These are phyloP conservation scores for Pomatorhinus ruficollis DNA, from an alignment of 2,113 vertebrate genomes.

Conservation along the genomic window DNA sequence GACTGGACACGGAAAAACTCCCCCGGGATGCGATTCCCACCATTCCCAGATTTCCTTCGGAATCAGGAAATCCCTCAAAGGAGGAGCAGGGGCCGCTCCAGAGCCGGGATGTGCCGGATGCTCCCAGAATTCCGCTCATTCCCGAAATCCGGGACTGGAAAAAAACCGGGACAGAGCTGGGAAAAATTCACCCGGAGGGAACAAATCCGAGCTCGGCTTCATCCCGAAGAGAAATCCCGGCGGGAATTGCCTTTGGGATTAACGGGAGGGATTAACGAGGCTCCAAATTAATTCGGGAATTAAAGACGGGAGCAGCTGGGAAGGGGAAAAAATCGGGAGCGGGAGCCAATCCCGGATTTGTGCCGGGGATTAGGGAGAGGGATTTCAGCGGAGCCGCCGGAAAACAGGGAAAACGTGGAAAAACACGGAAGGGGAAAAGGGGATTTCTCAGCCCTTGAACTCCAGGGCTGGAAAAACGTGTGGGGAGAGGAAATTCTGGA, in stretches of 20 bases:
- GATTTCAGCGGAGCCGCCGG: not conserved
- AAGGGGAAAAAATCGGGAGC: not conserved
- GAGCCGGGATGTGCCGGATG: not conserved
- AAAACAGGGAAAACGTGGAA: fast-evolving
- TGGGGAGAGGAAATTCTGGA: fast-evolving
- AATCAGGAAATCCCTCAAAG: not conserved
- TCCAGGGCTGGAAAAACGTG: not conserved
- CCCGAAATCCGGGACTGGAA: not conserved
- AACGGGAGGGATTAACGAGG: not conserved
- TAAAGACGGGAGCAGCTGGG: not conserved
- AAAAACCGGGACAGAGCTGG: fast-evolving
- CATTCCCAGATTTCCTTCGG: not conserved
- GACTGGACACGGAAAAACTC: not conserved
- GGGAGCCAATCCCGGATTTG: not conserved
- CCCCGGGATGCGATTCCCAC: not conserved
- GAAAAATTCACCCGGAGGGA: not conserved
- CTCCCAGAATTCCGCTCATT: not conserved
- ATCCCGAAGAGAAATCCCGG: not conserved
- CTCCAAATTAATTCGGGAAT: not conserved
- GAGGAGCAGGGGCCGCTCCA: fast-evolving
- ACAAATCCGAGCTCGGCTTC: not conserved
- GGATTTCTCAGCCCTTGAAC: not conserved
- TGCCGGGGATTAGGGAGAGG: not conserved
- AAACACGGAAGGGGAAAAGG: not conserved
- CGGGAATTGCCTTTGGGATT: not conserved